Conservation (phyloP, 64 coral and sea anemone species). For the Dendronephthya gigantea region DNA sequence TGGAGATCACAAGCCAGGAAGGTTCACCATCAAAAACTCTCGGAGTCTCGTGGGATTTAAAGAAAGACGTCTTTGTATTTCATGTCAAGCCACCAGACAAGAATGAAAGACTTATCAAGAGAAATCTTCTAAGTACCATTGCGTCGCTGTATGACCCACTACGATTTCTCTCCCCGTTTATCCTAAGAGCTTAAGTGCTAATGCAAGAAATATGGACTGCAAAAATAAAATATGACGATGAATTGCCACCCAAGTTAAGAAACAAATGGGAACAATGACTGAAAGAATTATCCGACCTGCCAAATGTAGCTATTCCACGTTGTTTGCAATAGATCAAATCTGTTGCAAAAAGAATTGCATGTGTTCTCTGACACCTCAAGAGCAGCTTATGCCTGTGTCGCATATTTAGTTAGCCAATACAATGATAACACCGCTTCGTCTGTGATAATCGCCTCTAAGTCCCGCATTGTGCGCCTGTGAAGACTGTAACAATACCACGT, state of each 20-base stretch:
- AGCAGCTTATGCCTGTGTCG: slow-evolving; percentile 30
- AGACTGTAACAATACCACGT: slow-evolving; percentile 26
- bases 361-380: slow-evolving; percentile 31
- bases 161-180: background rate
- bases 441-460: slow-evolving; percentile 30
- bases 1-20: background rate
- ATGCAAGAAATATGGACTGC: slow-evolving; percentile 35
- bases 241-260: slow-evolving; percentile 3
- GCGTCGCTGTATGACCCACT: background rate
- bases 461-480: slow-evolving; percentile 17
- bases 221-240: slow-evolving; percentile 41
- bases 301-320: slow-evolving; percentile 18
- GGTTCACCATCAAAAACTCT: background rate
- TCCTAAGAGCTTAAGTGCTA: slow-evolving; percentile 20
- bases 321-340: background rate
- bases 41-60: background rate
- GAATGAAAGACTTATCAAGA: background rate
- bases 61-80: background rate
- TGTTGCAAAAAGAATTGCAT: too few relatives aligned
- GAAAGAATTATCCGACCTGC: slow-evolving; percentile 20
- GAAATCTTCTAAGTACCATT: background rate
- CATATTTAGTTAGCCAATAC: slow-evolving; percentile 26
- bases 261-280: slow-evolving; percentile 18
- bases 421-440: background rate
- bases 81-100: background rate